phyloP scores from a whole-genome alignment of 2,888 invertebrate species.

The Clostera curtula region DNA sequence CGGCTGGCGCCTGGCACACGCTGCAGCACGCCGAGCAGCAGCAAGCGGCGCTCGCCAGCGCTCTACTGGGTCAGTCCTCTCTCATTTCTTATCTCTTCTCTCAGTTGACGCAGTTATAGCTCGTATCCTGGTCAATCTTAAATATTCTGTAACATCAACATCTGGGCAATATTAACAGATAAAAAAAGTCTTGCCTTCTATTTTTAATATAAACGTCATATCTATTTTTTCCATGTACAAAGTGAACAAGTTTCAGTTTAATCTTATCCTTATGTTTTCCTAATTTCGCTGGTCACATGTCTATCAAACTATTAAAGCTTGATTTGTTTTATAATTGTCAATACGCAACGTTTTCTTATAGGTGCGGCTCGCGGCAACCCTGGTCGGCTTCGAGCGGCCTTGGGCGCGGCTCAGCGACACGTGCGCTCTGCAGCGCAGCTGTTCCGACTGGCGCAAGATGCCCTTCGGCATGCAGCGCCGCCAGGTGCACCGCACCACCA shows the following conservation, averaged over 20 bases:
- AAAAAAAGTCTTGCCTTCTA: no score
- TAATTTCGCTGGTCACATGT: no score
- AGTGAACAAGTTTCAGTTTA: no score
- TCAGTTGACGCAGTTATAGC: not conserved
- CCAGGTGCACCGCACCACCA: conserved; percentile 84
- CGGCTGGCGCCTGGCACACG: conserved; percentile 85
- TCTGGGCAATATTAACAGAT: no score
- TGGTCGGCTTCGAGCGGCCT: conserved; percentile 80
- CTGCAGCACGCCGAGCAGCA: conserved; percentile 87
- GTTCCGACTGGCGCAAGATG: conserved; percentile 89
- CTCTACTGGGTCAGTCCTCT: conserved; percentile 74
- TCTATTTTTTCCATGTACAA: no score
- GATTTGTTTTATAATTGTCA: no score
- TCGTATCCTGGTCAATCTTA: no score
- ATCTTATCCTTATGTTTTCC: no score
- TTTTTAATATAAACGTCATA: no score
- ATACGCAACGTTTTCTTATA: no score
- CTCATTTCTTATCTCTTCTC: not conserved
- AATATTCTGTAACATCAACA: no score
- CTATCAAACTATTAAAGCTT: no score
- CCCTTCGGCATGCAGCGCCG: conserved; percentile 87
- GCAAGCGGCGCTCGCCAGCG: conserved; percentile 85
- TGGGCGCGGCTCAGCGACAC: conserved; percentile 86
- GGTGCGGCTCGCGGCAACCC: conserved; percentile 77
- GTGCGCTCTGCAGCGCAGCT: conserved; percentile 89